Evolutionary conservation across 2,888 invertebrate species (phyloP).

Genomic region (Cheilosia urbana): DNA sequence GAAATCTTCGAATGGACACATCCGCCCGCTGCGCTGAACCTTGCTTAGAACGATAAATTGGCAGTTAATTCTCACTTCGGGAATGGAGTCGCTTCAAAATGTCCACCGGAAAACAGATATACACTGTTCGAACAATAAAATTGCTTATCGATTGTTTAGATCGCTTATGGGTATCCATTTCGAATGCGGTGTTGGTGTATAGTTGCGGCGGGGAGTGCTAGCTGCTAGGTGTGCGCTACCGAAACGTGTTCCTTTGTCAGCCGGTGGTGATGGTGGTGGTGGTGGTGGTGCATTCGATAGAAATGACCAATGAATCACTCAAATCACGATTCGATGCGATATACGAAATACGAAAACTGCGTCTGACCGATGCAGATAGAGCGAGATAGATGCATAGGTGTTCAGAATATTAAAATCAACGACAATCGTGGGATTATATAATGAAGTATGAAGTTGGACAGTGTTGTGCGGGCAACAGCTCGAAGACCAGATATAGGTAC

Average conservation of each 20-base stretch:
- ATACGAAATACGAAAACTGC: constrained; percentile 12
- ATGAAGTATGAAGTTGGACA: constrained; percentile 36
- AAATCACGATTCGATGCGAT: constrained; percentile 54
- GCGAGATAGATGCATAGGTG: constrained; percentile 10
- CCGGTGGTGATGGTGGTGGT: constrained; percentile 16
- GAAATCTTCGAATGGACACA: constrained; percentile 57
- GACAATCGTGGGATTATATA: constrained; percentile 61
- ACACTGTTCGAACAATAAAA: constrained; percentile 52
- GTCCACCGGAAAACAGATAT: constrained; percentile 60
- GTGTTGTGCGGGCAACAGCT: constrained; percentile 30
- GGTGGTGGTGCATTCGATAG: constrained; percentile 40
- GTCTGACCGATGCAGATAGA: constrained; percentile 30
- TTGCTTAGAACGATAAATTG: constrained; percentile 60
- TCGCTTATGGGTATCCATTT: constrained; percentile 42
- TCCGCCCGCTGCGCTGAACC: constrained; percentile 46
- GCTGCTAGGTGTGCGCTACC: constrained; percentile 57
- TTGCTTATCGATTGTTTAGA: constrained; percentile 60
- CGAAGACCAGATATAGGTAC: no score
- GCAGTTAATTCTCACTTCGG: constrained; percentile 69
- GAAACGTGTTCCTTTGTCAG: constrained; percentile 60
- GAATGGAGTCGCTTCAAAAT: constrained; percentile 31
- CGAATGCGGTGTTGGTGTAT: constrained; percentile 40
- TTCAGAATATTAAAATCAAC: constrained; percentile 56
- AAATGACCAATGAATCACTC: constrained; percentile 67
- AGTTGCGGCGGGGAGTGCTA: constrained; percentile 33